These are phyloP conservation scores for Cephus sareptanus DNA, from an alignment of 2,888 invertebrate species.

Conservation along the genomic window DNA sequence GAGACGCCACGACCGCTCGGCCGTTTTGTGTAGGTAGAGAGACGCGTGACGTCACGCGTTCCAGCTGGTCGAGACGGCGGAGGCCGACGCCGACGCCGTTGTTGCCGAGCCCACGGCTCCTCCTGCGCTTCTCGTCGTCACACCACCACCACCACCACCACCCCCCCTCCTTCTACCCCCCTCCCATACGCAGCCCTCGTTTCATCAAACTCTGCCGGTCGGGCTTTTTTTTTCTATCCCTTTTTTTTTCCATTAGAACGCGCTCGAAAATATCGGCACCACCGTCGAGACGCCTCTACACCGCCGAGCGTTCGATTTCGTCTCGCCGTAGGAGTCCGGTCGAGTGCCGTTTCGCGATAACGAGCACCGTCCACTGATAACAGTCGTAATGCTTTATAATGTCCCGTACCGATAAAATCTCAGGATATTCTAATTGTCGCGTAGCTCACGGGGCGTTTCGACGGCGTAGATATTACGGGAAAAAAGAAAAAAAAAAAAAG, in stretches of 20 bases:
- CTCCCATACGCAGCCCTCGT: neutral
- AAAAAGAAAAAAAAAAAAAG: no score
- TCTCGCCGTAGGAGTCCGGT: no score
- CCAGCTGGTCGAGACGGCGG: slow-evolving; percentile 32
- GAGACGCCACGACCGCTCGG: neutral
- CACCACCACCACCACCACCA: neutral
- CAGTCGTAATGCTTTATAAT: neutral
- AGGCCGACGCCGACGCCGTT: slow-evolving; percentile 17
- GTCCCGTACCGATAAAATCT: neutral
- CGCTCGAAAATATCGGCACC: no score
- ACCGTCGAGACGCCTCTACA: no score
- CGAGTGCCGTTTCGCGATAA: no score
- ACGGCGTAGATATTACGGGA: no score
- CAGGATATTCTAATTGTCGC: neutral
- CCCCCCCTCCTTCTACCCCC: neutral
- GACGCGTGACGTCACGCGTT: slow-evolving; percentile 42
- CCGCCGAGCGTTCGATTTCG: no score
- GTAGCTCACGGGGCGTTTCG: neutral
- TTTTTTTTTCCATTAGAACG: no score
- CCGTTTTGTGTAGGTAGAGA: slow-evolving; percentile 29
- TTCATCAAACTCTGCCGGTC: no score
- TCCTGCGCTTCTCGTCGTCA: neutral
- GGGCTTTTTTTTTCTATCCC: no score
- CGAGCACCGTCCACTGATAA: no score
- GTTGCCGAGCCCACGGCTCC: slow-evolving; percentile 29